Evolutionary conservation across 2,888 invertebrate species (phyloP).

Genomic region (Arrhopalites spinosus): DNA sequence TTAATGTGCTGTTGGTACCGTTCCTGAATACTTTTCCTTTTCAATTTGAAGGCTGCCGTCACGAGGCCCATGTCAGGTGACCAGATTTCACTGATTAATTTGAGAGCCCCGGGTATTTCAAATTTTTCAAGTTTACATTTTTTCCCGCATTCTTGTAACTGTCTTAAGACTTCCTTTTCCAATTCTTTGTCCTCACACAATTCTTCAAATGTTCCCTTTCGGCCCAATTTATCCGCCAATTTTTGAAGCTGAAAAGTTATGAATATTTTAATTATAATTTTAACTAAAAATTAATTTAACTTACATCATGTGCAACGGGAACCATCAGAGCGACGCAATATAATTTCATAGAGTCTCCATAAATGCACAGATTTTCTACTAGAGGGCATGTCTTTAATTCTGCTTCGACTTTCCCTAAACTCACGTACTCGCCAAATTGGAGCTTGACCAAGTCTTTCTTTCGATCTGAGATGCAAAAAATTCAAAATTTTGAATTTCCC

Average conservation of each 20-base stretch:
- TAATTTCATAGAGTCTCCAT: conserved; percentile 84
- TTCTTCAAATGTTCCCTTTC: conserved; percentile 68
- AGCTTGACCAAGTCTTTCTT: conserved; percentile 99
- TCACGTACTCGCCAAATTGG: conserved; percentile 97
- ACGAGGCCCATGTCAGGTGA: conserved; percentile 94
- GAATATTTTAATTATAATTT: background rate
- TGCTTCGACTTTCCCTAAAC: conserved; percentile 94
- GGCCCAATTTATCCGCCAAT: conserved; percentile 72
- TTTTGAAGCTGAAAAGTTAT: conserved; percentile 65
- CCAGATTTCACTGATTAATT: conserved; percentile 91
- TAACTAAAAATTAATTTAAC: background rate
- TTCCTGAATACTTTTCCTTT: conserved; percentile 93
- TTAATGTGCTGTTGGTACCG: conserved; percentile 90
- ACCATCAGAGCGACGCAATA: conserved; percentile 90
- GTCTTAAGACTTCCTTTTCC: conserved; percentile 80
- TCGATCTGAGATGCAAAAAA: conserved; percentile 70
- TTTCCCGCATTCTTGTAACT: conserved; percentile 79
- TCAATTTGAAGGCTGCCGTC: conserved; percentile 97
- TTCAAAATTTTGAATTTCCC: too few relatives aligned
- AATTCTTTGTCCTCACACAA: conserved; percentile 75
- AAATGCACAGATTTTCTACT: conserved; percentile 96
- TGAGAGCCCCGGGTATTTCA: conserved; percentile 88
- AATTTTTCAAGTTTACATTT: conserved; percentile 79
- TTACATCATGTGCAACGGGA: conserved; percentile 64
- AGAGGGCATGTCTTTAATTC: conserved; percentile 91